Evolutionary conservation across 2,888 invertebrate genomes (phyloP).

Genomic region (Octodonta nipae): DNA sequence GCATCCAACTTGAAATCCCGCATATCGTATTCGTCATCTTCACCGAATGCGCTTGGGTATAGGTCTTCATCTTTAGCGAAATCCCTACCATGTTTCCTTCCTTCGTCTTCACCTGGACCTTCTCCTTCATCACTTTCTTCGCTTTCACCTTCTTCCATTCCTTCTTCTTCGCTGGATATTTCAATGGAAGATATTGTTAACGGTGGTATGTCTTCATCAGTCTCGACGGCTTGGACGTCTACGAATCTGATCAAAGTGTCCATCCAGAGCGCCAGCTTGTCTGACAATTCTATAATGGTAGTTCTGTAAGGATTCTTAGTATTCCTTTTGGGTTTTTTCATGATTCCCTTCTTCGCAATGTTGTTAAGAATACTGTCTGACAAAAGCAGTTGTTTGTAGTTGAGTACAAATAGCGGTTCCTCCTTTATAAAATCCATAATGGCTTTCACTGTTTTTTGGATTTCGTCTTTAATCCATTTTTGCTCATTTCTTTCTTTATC

Average conservation of each 20-base stretch:
- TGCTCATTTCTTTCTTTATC: conserved; percentile 14
- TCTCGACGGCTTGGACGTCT: conserved; percentile 25
- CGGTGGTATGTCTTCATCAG: conserved; percentile 21
- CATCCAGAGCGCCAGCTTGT: conserved; percentile 28
- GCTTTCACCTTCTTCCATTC: conserved; percentile 8
- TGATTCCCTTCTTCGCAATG: conserved; percentile 12
- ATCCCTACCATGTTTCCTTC: too few species aligned
- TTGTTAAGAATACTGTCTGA: conserved; percentile 22
- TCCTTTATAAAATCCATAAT: conserved; percentile 23
- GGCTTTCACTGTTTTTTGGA: conserved; percentile 13
- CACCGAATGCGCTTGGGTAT: conserved; percentile 3
- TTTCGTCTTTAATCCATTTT: conserved; percentile 16
- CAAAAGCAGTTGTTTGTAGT: conserved; percentile 25
- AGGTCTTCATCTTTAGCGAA: conserved; percentile 5
- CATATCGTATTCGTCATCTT: conserved; percentile 5
- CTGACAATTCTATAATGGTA: conserved; percentile 21
- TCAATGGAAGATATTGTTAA: conserved; percentile 16
- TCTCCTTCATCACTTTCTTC: conserved; percentile 10
- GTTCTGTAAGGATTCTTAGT: conserved; percentile 19
- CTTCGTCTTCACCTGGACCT: conserved; percentile 10
- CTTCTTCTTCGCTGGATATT: conserved; percentile 11
- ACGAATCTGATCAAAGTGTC: conserved; percentile 25
- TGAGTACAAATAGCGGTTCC: conserved; percentile 22
- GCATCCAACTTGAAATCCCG: conserved; percentile 5
- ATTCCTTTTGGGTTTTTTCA: conserved; percentile 18